phyloP scores from a whole-genome alignment of 2,797 vertebrate species.

The Pantherophis alleghaniensis region DNA sequence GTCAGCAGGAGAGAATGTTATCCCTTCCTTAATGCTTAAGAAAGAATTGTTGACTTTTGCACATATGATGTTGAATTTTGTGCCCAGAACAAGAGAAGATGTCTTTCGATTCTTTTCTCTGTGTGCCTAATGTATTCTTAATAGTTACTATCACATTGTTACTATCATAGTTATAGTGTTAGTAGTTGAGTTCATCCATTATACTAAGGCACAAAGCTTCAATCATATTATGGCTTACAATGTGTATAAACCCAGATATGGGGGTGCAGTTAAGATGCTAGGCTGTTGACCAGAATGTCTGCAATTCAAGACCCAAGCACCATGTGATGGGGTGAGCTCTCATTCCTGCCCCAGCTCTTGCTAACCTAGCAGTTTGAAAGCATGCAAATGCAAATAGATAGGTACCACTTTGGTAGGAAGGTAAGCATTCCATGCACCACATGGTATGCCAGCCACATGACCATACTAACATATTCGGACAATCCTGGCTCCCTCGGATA shows the following conservation, averaged over 20 bases:
- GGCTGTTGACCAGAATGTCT: background rate
- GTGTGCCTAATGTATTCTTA: background rate
- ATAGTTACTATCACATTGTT: background rate
- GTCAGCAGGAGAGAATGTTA: background rate
- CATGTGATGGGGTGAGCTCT: background rate
- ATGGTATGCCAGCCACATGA: background rate
- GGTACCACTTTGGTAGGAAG: background rate
- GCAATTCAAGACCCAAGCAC: background rate
- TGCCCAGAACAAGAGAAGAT: background rate
- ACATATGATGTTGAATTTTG: background rate
- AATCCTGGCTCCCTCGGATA: too few species aligned
- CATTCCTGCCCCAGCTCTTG: background rate
- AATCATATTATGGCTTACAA: background rate
- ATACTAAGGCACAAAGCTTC: background rate
- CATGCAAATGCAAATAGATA: background rate
- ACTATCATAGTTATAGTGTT: background rate
- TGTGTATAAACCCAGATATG: background rate
- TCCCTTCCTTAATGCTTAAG: background rate
- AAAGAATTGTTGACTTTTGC: background rate
- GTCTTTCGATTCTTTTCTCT: background rate
- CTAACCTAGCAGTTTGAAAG: background rate
- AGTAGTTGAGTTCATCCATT: background rate
- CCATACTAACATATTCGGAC: background rate
- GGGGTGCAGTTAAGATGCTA: background rate
- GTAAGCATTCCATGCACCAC: background rate